Evolutionary conservation across 2,113 vertebrate species (phyloP).

Genomic region (Drymodes brunneopygia): DNA sequence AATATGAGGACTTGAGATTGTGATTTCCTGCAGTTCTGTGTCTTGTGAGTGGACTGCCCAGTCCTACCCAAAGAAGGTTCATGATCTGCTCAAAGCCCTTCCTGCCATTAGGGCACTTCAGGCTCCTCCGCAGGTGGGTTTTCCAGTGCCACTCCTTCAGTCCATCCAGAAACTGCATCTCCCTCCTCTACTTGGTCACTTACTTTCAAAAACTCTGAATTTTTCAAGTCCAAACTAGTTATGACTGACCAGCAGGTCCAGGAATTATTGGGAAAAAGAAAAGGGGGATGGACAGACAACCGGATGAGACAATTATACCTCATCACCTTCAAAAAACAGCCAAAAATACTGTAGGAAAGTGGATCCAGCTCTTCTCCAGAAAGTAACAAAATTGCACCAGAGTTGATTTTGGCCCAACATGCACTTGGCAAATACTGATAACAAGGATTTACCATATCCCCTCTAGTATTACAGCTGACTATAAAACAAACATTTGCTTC

Average conservation of each 20-base stretch:
- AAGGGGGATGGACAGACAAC: background rate
- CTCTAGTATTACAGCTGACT: constrained; percentile 33
- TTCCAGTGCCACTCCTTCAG: background rate
- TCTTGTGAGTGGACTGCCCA: background rate
- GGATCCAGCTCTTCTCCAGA: background rate
- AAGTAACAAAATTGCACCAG: background rate
- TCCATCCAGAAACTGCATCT: background rate
- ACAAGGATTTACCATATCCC: constrained; percentile 57
- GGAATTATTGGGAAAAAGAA: background rate
- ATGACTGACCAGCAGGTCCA: background rate
- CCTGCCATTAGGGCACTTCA: background rate
- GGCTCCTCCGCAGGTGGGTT: background rate
- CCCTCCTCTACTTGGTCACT: background rate
- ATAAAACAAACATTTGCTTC: constrained; percentile 59
- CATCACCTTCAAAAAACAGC: background rate
- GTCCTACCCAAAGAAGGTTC: background rate
- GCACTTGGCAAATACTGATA: constrained; percentile 44
- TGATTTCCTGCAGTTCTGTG: background rate
- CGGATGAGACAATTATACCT: background rate
- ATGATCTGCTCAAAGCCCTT: background rate
- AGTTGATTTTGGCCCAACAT: constrained; percentile 20
- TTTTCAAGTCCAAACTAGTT: background rate
- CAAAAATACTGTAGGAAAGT: background rate
- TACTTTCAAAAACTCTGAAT: background rate
- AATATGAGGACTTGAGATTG: background rate